Conservation (phyloP, 2,113 vertebrate genomes). For the Cheirogaleus medius region DNA sequence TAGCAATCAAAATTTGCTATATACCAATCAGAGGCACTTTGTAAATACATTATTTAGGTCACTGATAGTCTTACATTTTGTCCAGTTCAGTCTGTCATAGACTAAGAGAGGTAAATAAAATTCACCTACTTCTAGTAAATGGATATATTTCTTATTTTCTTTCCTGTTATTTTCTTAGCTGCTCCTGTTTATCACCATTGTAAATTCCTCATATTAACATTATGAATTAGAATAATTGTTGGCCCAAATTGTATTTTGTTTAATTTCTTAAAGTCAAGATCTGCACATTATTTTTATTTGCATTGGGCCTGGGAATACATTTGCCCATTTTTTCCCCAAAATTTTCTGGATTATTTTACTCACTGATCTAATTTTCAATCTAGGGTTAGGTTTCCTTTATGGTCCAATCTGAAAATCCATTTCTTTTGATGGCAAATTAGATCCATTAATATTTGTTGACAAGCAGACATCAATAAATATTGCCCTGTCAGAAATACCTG, state of each 20-base stretch:
- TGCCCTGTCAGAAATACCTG: neutral
- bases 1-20: neutral
- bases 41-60: neutral
- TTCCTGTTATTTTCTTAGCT: neutral
- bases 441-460: neutral
- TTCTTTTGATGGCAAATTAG: neutral
- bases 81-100: neutral
- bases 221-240: neutral
- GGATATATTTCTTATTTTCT: neutral
- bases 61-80: neutral
- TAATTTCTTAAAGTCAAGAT: neutral
- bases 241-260: neutral
- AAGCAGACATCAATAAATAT: neutral
- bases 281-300: neutral
- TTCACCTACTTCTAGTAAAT: neutral
- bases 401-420: neutral
- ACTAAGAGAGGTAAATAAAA: neutral
- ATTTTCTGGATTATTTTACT: slow-evolving; percentile 11
- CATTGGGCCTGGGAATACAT: neutral
- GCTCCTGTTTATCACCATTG: neutral
- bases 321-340: neutral
- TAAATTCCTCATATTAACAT: neutral
- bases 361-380: neutral
- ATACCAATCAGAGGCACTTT: neutral
- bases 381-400: neutral